Base-by-base conservation (phyloP, 2,113 vertebrate species). In the Sorex fumeus region DNA sequence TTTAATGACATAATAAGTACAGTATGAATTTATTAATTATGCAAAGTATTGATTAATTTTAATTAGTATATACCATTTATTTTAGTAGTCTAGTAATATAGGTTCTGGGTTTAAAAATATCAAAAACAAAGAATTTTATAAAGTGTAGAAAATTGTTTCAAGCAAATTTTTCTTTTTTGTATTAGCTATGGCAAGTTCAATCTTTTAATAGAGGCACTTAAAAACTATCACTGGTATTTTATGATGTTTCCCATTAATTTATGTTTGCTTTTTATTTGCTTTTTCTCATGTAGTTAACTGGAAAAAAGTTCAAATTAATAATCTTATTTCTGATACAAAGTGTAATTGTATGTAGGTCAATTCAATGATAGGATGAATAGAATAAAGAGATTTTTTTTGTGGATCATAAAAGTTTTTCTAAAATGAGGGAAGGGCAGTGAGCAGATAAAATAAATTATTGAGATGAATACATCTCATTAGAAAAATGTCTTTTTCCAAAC, bases 41-140 rank as follows among this genome's bases (percentile, higher is more conserved):
- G 40, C 40, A 40, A 4, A 40, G 4, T 40, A 40, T 40, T 40
- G 40, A 40, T 40, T 40, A 40, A 40, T 40, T 40, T 40, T 40
- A 7, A 40, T 93, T 94, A 70, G 19, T 43, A 83, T 93, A 92
- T 96, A 70, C 30, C 32, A 64, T 74, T 30, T 70, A 43, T 32
- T 82, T 79, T 75, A 88, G 84, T 36, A 84, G 70, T 81, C 30
- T 34, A 88, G 69, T 13, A 91, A 53, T 32, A 82, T 40, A 80
- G 66, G 75, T 27, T 69, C 70, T 87, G 77, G 27, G 36, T 40
- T 45, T 30, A 89, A 78, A 19, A 82, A 18, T 83, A 75, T 19
- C 1, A 8, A 87, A 90, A 66, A 18, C 16, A 47, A 72, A 66
- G 25, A 2, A 16, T 87, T 67, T 3, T 23, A 19, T 83, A 36